A percentile compares a stretch with the other conserved stretches of the same genome.
Conservation (phyloP, 2,797 vertebrate species). For the Enteromius unitaeniatus region DNA sequence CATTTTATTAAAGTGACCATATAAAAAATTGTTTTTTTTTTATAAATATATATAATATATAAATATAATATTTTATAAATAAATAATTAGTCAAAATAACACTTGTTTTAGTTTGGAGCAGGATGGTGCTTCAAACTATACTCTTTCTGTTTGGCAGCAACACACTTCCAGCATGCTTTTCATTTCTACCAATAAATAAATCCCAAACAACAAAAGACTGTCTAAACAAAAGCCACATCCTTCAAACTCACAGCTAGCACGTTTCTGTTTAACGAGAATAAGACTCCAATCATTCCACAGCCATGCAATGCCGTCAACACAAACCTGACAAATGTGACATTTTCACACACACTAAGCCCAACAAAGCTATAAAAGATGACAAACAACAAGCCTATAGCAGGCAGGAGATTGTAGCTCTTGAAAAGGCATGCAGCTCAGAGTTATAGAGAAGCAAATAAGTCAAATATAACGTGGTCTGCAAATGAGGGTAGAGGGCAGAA, state of each 20-base stretch:
- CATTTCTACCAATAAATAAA: constrained; percentile 24
- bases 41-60: too few relatives aligned
- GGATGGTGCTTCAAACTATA: background rate
- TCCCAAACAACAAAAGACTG: constrained; percentile 6
- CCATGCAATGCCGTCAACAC: background rate
- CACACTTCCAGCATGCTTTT: background rate
- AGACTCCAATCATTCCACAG: background rate
- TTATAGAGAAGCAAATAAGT: constrained; percentile 22
- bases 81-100: background rate
- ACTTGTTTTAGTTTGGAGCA: background rate
- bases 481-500: constrained; percentile 53
- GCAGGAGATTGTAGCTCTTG: constrained; percentile 7
- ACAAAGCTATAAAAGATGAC: constrained; percentile 15
- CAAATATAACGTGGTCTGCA: constrained; percentile 61
- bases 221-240: constrained; percentile 17
- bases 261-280: constrained; percentile 5
- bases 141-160: constrained; percentile 7
- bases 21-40: too few relatives aligned
- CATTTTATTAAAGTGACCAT: background rate
- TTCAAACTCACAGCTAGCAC: background rate
- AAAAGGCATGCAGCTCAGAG: constrained; percentile 9
- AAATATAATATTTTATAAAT: too few relatives aligned
- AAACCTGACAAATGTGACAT: constrained; percentile 39
- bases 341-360: constrained; percentile 15
- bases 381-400: background rate